These are phyloP conservation scores for Helarctos malayanus DNA, from an alignment of 2,797 vertebrate species.

Conservation along the genomic window DNA sequence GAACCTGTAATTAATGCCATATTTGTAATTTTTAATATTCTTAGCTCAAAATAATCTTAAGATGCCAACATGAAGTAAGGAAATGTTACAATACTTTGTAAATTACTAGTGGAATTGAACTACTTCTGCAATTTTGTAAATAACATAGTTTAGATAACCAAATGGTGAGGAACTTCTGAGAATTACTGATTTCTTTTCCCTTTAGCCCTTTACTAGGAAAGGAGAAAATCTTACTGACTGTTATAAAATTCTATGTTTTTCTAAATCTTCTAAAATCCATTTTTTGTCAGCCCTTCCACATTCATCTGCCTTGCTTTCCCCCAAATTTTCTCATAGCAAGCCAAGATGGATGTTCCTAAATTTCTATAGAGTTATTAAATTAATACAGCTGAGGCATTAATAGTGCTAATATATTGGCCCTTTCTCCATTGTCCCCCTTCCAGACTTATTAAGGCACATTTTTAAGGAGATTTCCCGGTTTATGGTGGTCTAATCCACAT, in stretches of 20 bases:
- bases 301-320: background rate
- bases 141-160: background rate
- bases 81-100: background rate
- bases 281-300: background rate
- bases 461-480: background rate
- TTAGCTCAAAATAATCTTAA: background rate
- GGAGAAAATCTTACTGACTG: background rate
- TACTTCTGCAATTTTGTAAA: background rate
- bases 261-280: background rate
- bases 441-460: background rate
- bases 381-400: background rate
- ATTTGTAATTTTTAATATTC: conserved; percentile 36
- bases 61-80: background rate
- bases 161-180: background rate
- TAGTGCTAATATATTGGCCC: background rate
- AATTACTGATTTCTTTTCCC: background rate
- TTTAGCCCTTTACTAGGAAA: background rate
- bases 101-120: background rate
- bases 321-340: background rate
- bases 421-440: background rate
- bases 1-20: background rate
- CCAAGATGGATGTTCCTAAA: background rate
- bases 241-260: background rate
- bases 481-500: background rate
- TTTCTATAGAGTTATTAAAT: background rate